phyloP scores from a whole-genome alignment of 2,797 vertebrate species.

The Melanotaenia trifasciata region DNA sequence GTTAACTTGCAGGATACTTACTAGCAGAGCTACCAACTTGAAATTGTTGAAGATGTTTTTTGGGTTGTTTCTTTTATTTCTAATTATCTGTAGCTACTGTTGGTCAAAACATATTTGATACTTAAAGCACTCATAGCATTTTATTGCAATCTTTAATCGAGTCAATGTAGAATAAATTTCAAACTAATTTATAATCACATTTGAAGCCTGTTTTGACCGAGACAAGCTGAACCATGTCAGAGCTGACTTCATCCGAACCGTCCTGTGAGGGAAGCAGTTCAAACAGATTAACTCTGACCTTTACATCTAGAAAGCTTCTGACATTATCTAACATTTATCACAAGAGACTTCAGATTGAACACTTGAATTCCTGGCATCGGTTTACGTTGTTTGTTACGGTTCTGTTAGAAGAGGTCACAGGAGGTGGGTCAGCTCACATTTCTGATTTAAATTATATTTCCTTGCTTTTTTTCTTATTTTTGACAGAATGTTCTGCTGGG shows the following conservation, averaged over 20 bases:
- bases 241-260: background rate
- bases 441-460: no score
- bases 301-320: background rate
- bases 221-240: background rate
- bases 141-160: background rate
- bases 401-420: background rate
- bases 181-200: background rate
- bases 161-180: background rate
- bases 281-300: constrained; percentile 21
- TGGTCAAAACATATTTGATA: background rate
- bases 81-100: background rate
- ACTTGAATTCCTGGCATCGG: background rate
- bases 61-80: no score
- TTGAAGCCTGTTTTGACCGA: background rate
- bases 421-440: background rate
- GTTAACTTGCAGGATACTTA: no score
- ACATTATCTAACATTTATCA: constrained; percentile 23
- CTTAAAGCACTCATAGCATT: background rate
- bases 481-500: no score
- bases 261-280: constrained; percentile 16
- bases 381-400: background rate
- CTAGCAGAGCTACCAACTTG: no score
- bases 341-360: background rate
- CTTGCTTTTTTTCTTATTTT: no score
- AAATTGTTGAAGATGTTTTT: no score